Evolutionary conservation across 92 coral and sea anemone species (phyloP), one percentile per base, ranked within the genome.

Genomic region (Micromussa lordhowensis): DNA sequence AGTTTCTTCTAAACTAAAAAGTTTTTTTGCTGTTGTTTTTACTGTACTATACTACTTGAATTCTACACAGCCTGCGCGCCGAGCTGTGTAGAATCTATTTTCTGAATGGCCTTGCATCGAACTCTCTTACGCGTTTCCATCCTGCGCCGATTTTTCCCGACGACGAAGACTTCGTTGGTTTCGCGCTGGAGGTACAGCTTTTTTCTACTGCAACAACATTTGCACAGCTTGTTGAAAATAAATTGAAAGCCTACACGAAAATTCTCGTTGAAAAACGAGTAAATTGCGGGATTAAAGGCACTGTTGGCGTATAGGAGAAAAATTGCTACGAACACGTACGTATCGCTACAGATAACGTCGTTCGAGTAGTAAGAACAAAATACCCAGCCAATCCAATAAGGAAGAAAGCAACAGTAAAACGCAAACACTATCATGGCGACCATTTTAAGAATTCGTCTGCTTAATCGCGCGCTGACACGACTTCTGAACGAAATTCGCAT

Each of bases 311-410:
- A 92, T 5, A 85, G 55, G 48, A 92, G 79, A 51, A 90, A 90
- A 22, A 92, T 86, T 6, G 88, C 73, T 3, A 82, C 66, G 29
- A 86, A 92, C 14, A 92, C 93, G 49, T 86, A 92, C 3, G 78
- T 77, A 31, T 81, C 84, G 57, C 90, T 82, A 59, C 95, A 92
- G 29, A 92, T 76, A 1, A 82, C 2, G 36, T 82, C 89, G 44
- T 68, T 89, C 8, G 29, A 75, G 61, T 90, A 83, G 34, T 90
- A 92, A 1, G 95, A 92, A 77, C 95, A 92, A 69, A 92, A 92
- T 17, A 92, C 89, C 95, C 95, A 92, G 3, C 95, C 95, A 17
- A 92, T 66, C 95, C 95, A 92, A 58, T 92, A 92, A 2, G 95
- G 95, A 3, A 92, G 88, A 82, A 92, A 89, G 36, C 95, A 92